Conservation (phyloP, 2,888 invertebrate species). For the Eupithecia insigniata region DNA sequence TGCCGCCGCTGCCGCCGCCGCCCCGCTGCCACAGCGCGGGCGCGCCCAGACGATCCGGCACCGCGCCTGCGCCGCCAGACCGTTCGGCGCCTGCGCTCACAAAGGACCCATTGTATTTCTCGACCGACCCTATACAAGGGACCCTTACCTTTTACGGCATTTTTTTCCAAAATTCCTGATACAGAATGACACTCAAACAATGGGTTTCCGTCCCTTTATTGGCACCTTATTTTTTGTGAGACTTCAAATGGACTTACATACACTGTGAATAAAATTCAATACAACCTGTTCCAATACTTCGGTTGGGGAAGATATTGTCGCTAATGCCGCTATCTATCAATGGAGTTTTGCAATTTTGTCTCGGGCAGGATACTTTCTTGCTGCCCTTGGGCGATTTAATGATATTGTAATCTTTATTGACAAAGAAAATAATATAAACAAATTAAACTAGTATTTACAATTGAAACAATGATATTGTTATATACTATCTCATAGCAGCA, state of each 20-base stretch:
- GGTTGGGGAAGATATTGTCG: constrained; percentile 51
- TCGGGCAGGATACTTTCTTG: constrained; percentile 33
- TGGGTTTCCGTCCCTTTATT: constrained; percentile 84
- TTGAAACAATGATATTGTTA: too few relatives aligned
- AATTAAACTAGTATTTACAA: too few relatives aligned
- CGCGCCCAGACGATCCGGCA: constrained; percentile 66
- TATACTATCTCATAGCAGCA: background rate
- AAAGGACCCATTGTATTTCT: constrained; percentile 80
- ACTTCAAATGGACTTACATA: constrained; percentile 75
- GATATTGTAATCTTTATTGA: background rate
- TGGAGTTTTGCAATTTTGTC: constrained; percentile 46
- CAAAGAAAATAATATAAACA: too few relatives aligned
- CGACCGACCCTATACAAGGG: constrained; percentile 70
- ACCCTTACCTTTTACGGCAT: constrained; percentile 68
- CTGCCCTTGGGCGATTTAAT: constrained; percentile 1
- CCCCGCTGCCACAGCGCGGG: constrained; percentile 20
- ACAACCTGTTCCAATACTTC: constrained; percentile 74
- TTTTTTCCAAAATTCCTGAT: constrained; percentile 79
- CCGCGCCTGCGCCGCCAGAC: constrained; percentile 65
- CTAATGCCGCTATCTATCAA: constrained; percentile 39
- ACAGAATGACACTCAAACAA: constrained; percentile 81
- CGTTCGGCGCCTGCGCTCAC: constrained; percentile 81
- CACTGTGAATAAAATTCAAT: constrained; percentile 68
- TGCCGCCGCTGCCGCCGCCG: background rate
- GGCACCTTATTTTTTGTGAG: constrained; percentile 82